Percentiles rank a stretch among this genome's conserved stretches.
These are phyloP conservation scores for Heliornis fulica DNA, from an alignment of 2,113 vertebrate species.

Conservation along the genomic window DNA sequence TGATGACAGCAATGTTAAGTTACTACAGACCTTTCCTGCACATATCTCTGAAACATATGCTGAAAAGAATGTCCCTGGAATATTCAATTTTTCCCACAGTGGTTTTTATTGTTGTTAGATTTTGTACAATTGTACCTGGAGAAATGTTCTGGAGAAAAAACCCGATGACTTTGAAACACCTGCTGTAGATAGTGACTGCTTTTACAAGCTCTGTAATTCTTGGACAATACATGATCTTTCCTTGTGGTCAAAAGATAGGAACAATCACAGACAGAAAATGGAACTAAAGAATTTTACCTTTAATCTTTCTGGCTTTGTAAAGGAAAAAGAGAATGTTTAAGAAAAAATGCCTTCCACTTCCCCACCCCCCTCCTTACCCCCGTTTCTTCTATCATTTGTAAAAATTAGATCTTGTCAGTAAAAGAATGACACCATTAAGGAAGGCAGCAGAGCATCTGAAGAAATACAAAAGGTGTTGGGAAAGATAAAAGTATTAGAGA, in stretches of 20 bases:
- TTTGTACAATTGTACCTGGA: not conserved
- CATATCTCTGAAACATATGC: not conserved
- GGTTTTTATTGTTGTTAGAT: not conserved
- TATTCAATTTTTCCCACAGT: not conserved
- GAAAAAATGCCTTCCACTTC: not conserved
- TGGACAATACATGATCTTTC: constrained; percentile 3
- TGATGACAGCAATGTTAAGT: not conserved
- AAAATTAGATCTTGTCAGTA: not conserved
- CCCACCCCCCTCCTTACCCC: no score
- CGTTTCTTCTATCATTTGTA: not conserved
- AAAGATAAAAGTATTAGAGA: not conserved
- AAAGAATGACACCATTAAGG: not conserved
- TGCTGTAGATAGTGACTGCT: not conserved
- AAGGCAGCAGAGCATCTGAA: not conserved
- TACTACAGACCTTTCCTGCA: not conserved
- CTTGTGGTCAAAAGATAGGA: not conserved
- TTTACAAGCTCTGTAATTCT: not conserved
- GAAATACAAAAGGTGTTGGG: not conserved
- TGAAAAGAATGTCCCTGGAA: not conserved
- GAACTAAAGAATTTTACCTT: not conserved
- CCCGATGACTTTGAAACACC: not conserved
- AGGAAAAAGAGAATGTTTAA: not conserved
- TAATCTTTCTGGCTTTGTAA: not conserved
- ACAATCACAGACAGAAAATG: not conserved
- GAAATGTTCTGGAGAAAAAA: not conserved